Base-by-base conservation (phyloP, 1,140 invertebrate genomes). In the Apis cerana region DNA sequence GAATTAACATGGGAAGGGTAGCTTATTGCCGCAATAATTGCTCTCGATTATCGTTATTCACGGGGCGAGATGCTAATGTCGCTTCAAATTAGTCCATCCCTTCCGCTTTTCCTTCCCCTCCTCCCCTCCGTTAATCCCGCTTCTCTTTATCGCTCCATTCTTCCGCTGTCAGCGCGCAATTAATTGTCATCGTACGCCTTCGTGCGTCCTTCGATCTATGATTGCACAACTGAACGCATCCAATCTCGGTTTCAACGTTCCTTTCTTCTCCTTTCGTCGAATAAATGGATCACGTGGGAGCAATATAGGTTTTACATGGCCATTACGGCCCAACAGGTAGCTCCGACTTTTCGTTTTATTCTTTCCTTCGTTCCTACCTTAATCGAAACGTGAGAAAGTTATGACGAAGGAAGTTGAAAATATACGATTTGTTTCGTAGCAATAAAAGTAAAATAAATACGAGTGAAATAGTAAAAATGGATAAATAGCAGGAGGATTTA, bases 61-160 rank as follows among this genome's bases (percentile, higher is more conserved):
- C 86, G 75, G 85, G 88, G 83, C 81, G 86, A 90, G 90, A 91
- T 90, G 88, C 88, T 91, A 91, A 90, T 89, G 84, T 84, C 85
- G 84, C 83, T 85, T 76, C 79, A 74, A 91, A 91, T 90, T 91
- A 90, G 89, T 90, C 80, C 88, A 86, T 83, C 83, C 52, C 56
- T 65, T 15, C 79, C 76, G 64, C 71, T 23, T 50, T 67, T 19
- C 54, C 43, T 43, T 56, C 33, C 77, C 27, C 72, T 68, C 52
- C 68, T 65, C n/a, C 64, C 68, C 64, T 19, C 21, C n/a, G 19
- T n/a, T 13, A 10, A 21, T 15, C 65, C 4, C 33, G 65, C 58
- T 52, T 12, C 56, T 65, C 75, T 65, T 75, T 64, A 21, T 61
- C 82, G 83, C 71, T 67, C 23, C 10, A 27, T 77, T 87, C 85